Evolutionary conservation across 2,888 invertebrate species (phyloP), one percentile per base, ranked within the genome.

Genomic region (Trachelus iudaicus): DNA sequence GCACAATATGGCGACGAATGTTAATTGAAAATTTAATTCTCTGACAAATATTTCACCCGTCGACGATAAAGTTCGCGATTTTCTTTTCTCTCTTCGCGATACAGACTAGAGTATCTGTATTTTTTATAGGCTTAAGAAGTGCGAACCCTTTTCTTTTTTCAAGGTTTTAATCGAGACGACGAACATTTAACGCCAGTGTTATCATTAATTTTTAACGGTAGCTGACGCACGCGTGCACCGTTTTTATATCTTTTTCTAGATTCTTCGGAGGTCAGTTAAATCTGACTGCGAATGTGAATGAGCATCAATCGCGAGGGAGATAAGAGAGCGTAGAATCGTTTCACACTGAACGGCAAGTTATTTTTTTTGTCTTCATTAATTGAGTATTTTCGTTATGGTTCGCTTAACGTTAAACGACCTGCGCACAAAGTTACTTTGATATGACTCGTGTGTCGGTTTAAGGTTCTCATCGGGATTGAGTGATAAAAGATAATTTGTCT

Each of bases 21-120:
- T 37, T 71, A 1, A 75, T 75, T 79, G 79, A 77, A 82, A 68
- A 56, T 56, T 56, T 56, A 23, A 56, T 56, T 56, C 56, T 6
- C 9, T 23, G 56, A 56, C 23, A 23, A 23, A 23, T 23, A 9
- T 56, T 56, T 56, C 23, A 23, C 9, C 23, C 23, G 56, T 23
- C 56, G 56, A 56, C 23, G 23, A 56, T 56, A 9, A 56, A 56
- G 9, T 9, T 15, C 56, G 23, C 23, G 23, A 56, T 56, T 56
- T 56, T 56, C 23, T 23, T 56, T 23, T 56, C 1, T 56, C 56
- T 56, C 56, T 56, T 6, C 56, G 9, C 2, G 23, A 56, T 56
- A 56, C 56, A 56, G 56, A 56, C 23, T 23, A 23, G 23, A 56
- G 23, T 23, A 56, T 56, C 56, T 56, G 56, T 40, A 40, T 23